Conservation (phyloP, 2,888 invertebrate species). For the Apamea monoglypha region DNA sequence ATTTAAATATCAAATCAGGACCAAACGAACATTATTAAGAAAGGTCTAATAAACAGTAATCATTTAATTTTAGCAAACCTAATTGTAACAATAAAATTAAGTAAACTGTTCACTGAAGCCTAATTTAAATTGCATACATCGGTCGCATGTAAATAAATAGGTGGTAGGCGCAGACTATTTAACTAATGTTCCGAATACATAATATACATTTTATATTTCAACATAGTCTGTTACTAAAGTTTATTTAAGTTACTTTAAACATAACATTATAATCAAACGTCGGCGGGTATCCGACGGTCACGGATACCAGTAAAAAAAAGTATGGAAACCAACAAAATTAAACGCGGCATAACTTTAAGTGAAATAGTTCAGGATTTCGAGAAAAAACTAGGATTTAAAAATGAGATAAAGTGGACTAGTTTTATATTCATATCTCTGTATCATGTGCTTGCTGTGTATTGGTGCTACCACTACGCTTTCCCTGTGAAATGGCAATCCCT, state of each 20-base stretch:
- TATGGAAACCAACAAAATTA: conserved; percentile 66
- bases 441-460: conserved; percentile 82
- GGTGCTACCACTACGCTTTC: conserved; percentile 84
- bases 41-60: conserved; percentile 8
- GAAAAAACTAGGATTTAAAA: conserved; percentile 84
- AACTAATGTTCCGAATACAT: conserved; percentile 49
- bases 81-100: conserved; percentile 13
- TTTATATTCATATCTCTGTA: conserved; percentile 80
- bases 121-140: conserved; percentile 38
- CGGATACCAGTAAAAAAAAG: conserved; percentile 36
- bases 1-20: conserved; percentile 8
- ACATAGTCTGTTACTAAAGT: conserved; percentile 21
- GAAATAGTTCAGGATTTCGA: conserved; percentile 79
- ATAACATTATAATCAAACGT: conserved; percentile 39
- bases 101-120: conserved; percentile 32
- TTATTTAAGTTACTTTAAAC: conserved; percentile 34
- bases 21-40: neutral
- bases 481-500: conserved; percentile 86
- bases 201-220: conserved; percentile 35
- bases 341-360: conserved; percentile 70
- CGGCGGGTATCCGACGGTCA: conserved; percentile 19
- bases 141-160: conserved; percentile 14
- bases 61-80: conserved; percentile 26
- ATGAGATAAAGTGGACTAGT: conserved; percentile 86
- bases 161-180: conserved; percentile 14